A percentile compares a stretch with the other conserved stretches of the same genome.
phyloP scores from a whole-genome alignment of 2,888 invertebrate genomes.

The Scaptomyza polygonia region DNA sequence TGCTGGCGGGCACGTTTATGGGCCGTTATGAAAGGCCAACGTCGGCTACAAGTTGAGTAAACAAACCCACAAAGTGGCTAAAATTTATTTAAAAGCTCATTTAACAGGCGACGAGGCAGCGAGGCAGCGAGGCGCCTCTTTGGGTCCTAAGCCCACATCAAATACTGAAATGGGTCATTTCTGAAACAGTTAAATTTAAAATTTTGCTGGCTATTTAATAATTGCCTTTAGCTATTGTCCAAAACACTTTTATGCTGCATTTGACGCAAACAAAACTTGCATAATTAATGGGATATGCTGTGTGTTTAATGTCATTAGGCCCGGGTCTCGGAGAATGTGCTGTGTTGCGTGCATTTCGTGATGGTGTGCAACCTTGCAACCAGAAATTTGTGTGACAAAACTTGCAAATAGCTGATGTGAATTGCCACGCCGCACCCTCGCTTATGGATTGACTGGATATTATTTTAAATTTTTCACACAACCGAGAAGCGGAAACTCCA shows the following conservation, averaged over 20 bases:
- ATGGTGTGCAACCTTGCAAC: slow-evolving; percentile 10
- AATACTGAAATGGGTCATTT: slow-evolving; percentile 43
- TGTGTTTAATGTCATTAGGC: slow-evolving; percentile 50
- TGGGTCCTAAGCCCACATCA: slow-evolving; percentile 68
- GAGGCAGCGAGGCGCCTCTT: slow-evolving; percentile 29
- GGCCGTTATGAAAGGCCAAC: slow-evolving; percentile 74
- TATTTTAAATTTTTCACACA: slow-evolving; percentile 72
- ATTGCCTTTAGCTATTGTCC: slow-evolving; percentile 49
- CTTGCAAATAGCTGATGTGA: slow-evolving; percentile 2
- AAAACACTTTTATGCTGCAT: slow-evolving; percentile 16
- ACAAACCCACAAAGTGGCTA: slow-evolving; percentile 67
- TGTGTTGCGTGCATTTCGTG: slow-evolving; percentile 12
- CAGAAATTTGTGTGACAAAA: slow-evolving; percentile 54
- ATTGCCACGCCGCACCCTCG: neutral
- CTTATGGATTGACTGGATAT: slow-evolving; percentile 44
- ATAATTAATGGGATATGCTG: slow-evolving; percentile 59
- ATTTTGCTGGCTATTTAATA: slow-evolving; percentile 51
- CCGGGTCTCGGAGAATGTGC: slow-evolving; percentile 7
- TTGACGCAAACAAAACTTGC: slow-evolving; percentile 25
- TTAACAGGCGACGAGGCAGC: slow-evolving; percentile 61
- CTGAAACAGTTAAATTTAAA: slow-evolving; percentile 59
- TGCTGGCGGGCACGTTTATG: slow-evolving; percentile 69
- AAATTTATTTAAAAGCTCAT: slow-evolving; percentile 80
- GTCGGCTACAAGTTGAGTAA: slow-evolving; percentile 38
- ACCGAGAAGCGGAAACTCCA: slow-evolving; percentile 74